Base-by-base conservation (phyloP, 2,888 invertebrate genomes). In the Drosophila setosimentum region DNA sequence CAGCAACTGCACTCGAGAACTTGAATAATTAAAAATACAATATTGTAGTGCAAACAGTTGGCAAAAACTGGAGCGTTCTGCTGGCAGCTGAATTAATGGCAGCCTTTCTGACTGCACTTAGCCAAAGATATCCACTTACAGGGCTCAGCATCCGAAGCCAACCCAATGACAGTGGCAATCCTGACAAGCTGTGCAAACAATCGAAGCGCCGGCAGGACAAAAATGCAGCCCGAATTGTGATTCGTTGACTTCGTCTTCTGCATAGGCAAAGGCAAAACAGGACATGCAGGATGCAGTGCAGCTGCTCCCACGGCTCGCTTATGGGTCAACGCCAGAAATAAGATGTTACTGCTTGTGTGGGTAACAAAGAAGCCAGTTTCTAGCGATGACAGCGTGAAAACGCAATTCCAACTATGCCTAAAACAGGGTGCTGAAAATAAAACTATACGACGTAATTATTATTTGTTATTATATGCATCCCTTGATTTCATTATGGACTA, bases 111-210 rank as follows among this genome's bases (percentile, higher is more conserved):
- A 60, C 68, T 76, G 82, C 83, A 82, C 86, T 82, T 83, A 82
- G 70, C 78, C 79, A 76, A 80, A 83, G 83, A 85, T 83, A 82
- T 85, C 83, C 83, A 84, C 82, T 84, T 83, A 79, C 84, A 76
- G 69, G 59, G 53, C 69, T 60, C 69, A 67, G 49, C 68, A 61
- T 58, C 64, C 49, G 33, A 55, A 64, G 49, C 35, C 63, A 67
- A 62, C 66, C 69, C 69, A 71, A 71, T 66, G 82, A 74, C 82
- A 78, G 68, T 76, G 76, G 69, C 72, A 77, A 68, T 78, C 81
- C 78, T 80, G 81, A 78, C 83, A 84, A 83, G 87, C 83, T 86
- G 82, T 68, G 76, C 87, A 84, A 86, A 83, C 83, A 86, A 81
- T 86, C 77, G 82, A 73, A 75, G 83, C 68, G 59, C 69, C 64